Evolutionary conservation across 2,797 vertebrate species (phyloP).

Genomic region (Leucoraja ocellata): DNA sequence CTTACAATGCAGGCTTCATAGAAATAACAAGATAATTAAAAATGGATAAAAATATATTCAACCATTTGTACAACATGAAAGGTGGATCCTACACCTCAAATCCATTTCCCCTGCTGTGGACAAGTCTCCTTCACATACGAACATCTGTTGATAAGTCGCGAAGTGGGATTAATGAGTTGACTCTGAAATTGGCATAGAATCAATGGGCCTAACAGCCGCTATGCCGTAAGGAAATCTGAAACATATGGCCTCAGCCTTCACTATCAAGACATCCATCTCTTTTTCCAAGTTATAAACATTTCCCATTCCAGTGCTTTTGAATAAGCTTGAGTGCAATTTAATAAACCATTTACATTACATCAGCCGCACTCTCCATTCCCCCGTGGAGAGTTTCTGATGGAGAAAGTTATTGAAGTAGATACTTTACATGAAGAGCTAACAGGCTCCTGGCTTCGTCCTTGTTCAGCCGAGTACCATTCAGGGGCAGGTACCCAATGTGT

Average conservation of each 20-base stretch:
- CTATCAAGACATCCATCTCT: background rate
- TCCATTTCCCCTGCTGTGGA: too few relatives aligned
- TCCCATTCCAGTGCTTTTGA: background rate
- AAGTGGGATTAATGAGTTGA: too few relatives aligned
- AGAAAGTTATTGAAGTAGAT: constrained; percentile 30
- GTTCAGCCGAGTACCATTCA: constrained; percentile 76
- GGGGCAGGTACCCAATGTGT: constrained; percentile 82
- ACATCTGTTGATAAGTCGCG: too few relatives aligned
- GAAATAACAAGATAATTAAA: background rate
- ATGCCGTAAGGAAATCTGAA: too few relatives aligned
- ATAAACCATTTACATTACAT: background rate
- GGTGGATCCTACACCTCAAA: too few relatives aligned
- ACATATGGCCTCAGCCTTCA: too few relatives aligned
- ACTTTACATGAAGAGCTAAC: constrained; percentile 79
- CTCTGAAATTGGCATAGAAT: too few relatives aligned
- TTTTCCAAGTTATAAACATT: background rate
- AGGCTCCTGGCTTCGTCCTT: constrained; percentile 69
- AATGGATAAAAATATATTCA: background rate
- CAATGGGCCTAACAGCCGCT: too few relatives aligned
- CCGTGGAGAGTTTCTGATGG: background rate
- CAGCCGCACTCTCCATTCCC: constrained; percentile 30
- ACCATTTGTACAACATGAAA: background rate
- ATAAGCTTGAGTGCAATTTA: background rate
- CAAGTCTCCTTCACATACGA: too few relatives aligned
- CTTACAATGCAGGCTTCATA: background rate